Evolutionary conservation across 1,140 invertebrate genomes (phyloP).

Genomic region (Nasonia vitripennis): DNA sequence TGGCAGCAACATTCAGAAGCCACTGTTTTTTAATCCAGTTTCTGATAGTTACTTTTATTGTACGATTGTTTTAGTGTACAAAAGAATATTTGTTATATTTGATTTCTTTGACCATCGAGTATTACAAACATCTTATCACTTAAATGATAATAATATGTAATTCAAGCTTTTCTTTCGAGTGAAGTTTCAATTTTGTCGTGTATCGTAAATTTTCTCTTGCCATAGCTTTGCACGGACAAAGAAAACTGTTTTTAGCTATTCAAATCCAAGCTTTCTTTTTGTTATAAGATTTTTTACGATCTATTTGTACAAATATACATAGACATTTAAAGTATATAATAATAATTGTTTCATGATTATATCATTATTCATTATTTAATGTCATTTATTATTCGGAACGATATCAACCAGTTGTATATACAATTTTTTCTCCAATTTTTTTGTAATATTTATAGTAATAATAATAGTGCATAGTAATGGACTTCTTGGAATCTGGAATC

Average conservation of each 20-base stretch:
- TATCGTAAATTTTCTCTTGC: not conserved
- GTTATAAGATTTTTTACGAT: conserved; percentile 28
- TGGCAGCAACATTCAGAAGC: not conserved
- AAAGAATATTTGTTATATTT: conserved; percentile 8
- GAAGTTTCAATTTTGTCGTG: not conserved
- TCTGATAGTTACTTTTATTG: conserved; percentile 1
- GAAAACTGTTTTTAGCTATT: not conserved
- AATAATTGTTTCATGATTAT: conserved; percentile 43
- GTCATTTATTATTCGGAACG: conserved; percentile 66
- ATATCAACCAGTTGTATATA: conserved; percentile 70
- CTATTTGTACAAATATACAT: conserved; percentile 44
- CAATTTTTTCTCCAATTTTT: conserved; percentile 59
- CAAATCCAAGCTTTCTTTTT: conserved; percentile 30
- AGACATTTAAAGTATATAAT: conserved; percentile 40
- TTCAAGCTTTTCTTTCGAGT: not conserved
- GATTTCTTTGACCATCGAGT: not conserved
- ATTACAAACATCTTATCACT: not conserved
- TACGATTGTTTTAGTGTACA: not conserved
- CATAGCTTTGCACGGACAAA: conserved; percentile 4
- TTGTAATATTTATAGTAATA: conserved; percentile 37
- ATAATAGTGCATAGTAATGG: conserved; percentile 64
- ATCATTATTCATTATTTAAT: conserved; percentile 49
- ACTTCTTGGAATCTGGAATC: conserved; percentile 69
- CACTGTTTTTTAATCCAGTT: not conserved
- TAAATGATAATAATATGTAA: not conserved